Evolutionary conservation across 2,797 vertebrate species (phyloP), one percentile per base, ranked within the genome.

Genomic region (Cuniculus paca): DNA sequence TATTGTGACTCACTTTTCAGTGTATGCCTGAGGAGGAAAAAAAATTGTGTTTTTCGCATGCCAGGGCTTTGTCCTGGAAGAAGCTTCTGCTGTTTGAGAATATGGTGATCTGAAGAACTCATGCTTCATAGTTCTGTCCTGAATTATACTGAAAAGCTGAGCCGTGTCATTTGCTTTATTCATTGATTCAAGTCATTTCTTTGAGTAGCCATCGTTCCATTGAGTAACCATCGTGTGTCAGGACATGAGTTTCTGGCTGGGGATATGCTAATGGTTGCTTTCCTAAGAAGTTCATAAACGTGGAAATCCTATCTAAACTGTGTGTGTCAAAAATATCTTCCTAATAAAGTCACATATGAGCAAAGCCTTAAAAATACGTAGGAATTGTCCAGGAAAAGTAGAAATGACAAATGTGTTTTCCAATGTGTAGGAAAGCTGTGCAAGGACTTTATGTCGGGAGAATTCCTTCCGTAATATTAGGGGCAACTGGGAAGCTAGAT

Each of bases 21-120:
- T 0, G 88, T 95, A 12, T 94, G 88, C n/a, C 88, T 92, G 39
- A 39, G 16, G 54, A 87, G 61, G 60, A 87, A 94, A 34, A 92
- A 0, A 42, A 86, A 92, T 1, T 91, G 93, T n/a, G 2, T 36
- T 50, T 0, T 17, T 19, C 84, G 45, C 11, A 74, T 58, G 85
- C 61, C 70, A 5, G 96, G 94, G 54, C 0, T 74, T 0, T 94
- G 91, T 22, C 89, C 94, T 14, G 85, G 91, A 13, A 95, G 91
- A 34, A 79, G 56, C 42, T 92, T 94, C 79, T 50, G 39, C 4
- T 96, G 70, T 79, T 0, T 39, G 9, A 74, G 90, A 60, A 50
- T 1, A 19, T 50, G 54, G 61, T 83, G 60, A 89, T 28, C 12
- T 5, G 34, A 80, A 34, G 39, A 42, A 36, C 22, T 22, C 4